A percentile compares a stretch with the other conserved stretches of the same genome.
Conservation (phyloP, 2,113 vertebrate genomes). For the Sebastes fasciatus region DNA sequence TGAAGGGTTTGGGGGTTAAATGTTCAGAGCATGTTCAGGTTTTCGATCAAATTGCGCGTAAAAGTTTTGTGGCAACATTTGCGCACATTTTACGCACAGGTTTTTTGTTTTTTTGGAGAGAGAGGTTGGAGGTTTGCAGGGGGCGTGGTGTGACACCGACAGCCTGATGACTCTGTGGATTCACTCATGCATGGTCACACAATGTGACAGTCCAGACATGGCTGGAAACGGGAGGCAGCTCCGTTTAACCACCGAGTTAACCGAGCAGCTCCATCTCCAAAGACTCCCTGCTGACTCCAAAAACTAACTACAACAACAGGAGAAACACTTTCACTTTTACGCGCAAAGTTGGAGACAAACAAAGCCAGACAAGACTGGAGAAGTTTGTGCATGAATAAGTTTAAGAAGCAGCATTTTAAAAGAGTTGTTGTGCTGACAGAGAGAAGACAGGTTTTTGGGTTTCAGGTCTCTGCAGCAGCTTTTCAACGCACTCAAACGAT, state of each 20-base stretch:
- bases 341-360: constrained; percentile 36
- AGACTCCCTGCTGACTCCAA: constrained; percentile 64
- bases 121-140: constrained; percentile 33
- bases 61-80: constrained; percentile 16
- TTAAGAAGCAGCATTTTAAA: constrained; percentile 50
- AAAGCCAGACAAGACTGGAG: constrained; percentile 33
- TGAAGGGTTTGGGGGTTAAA: no score
- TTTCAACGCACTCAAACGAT: constrained; percentile 68
- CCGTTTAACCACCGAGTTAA: constrained; percentile 56
- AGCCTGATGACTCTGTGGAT: constrained; percentile 80
- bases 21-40: no score
- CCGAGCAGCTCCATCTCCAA: constrained; percentile 60
- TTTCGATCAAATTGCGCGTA: not conserved
- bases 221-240: constrained; percentile 82
- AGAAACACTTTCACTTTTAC: constrained; percentile 17
- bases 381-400: constrained; percentile 70
- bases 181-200: constrained; percentile 84
- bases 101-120: not conserved
- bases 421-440: constrained; percentile 45
- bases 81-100: constrained; percentile 12
- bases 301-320: constrained; percentile 57
- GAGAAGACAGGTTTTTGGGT: constrained; percentile 42
- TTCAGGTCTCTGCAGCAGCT: constrained; percentile 50
- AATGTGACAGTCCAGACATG: constrained; percentile 86
- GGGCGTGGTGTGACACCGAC: constrained; percentile 82